These are phyloP conservation scores for Phyllostomus hastatus DNA, from an alignment of 2,113 vertebrate genomes.

Conservation along the genomic window DNA sequence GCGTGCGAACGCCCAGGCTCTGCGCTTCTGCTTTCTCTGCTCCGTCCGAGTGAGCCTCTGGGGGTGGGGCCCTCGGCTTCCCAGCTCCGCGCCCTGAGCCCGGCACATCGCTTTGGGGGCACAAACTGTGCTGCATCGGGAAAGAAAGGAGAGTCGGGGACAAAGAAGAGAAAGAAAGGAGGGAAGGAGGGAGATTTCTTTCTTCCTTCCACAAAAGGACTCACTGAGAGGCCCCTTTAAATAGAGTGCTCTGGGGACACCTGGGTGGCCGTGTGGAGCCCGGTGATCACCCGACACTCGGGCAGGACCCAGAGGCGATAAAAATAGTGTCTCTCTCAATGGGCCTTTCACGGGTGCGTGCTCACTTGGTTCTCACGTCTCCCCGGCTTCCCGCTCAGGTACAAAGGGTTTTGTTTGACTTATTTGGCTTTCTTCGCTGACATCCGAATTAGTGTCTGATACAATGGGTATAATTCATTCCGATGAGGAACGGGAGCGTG, in stretches of 20 bases:
- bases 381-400: too few species aligned
- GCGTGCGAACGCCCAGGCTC: neutral
- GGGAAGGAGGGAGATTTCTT: neutral
- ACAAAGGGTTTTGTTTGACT: neutral
- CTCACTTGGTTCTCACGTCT: neutral
- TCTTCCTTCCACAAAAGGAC: neutral
- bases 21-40: neutral
- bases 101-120: neutral
- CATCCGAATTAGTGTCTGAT: neutral
- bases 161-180: neutral
- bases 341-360: neutral
- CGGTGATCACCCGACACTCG: neutral
- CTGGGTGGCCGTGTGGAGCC: neutral
- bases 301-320: neutral
- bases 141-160: neutral
- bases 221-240: neutral
- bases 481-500: neutral
- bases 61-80: neutral
- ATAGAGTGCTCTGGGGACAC: neutral
- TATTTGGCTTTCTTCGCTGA: neutral
- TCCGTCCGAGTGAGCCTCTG: neutral
- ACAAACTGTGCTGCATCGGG: neutral
- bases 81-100: neutral
- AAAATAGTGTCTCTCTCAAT: neutral
- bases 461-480: neutral